A percentile compares a stretch with the other conserved stretches of the same genome.
Evolutionary conservation across 2,888 invertebrate species (phyloP).

Genomic region (Calephelis perditalis): DNA sequence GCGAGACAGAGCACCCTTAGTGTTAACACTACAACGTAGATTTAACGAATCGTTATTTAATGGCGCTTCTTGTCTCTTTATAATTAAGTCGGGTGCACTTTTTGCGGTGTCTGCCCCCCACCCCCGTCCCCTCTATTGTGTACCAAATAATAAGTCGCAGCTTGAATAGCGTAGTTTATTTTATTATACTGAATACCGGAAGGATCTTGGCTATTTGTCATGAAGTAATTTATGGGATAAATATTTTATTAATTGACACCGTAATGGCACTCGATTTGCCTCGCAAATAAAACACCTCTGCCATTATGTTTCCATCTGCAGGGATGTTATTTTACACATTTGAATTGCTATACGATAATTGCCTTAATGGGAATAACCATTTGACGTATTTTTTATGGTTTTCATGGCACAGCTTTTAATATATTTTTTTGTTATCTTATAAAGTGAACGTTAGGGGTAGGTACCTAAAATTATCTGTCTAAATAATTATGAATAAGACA

Average conservation of each 20-base stretch:
- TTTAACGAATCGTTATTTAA: constrained; percentile 78
- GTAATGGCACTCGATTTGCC: constrained; percentile 42
- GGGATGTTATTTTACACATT: neutral
- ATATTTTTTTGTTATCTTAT: no score
- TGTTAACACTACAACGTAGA: constrained; percentile 75
- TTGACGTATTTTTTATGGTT: no score
- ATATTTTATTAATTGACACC: constrained; percentile 68
- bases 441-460: no score
- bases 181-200: constrained; percentile 47
- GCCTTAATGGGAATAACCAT: no score
- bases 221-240: constrained; percentile 66
- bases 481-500: no score
- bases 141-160: constrained; percentile 46
- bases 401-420: no score
- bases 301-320: constrained; percentile 8
- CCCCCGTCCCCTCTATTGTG: constrained; percentile 46
- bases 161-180: constrained; percentile 46
- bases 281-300: constrained; percentile 52
- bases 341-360: constrained; percentile 5
- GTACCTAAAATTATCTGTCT: no score
- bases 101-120: constrained; percentile 57
- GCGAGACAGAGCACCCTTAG: constrained; percentile 48
- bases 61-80: constrained; percentile 78
- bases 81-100: constrained; percentile 78
- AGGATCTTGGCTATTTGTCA: constrained; percentile 47